Evolutionary conservation across 1,140 invertebrate species (phyloP).

Genomic region (Oedothorax gibbosus): DNA sequence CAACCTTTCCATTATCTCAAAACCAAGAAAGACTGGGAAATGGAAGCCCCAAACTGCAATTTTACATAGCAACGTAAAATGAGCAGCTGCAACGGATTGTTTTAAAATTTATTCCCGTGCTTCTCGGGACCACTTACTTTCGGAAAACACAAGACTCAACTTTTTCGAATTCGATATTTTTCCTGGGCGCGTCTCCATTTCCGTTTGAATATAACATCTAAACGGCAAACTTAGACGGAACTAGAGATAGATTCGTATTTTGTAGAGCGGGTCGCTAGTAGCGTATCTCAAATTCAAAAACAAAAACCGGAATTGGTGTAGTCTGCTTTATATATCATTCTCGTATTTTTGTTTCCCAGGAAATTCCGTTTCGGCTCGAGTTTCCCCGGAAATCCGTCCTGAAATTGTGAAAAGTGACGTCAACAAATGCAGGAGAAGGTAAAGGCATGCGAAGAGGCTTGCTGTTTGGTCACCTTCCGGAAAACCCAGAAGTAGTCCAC

Average conservation of each 20-base stretch:
- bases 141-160: conserved; percentile 59
- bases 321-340: conserved; percentile 43
- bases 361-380: conserved; percentile 60
- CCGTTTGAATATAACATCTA: conserved; percentile 61
- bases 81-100: conserved; percentile 59
- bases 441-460: conserved; percentile 6
- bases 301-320: conserved; percentile 42
- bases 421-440: conserved; percentile 30
- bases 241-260: conserved; percentile 25
- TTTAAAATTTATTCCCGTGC: conserved; percentile 60
- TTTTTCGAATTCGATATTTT: conserved; percentile 61
- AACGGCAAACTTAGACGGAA: conserved; percentile 56
- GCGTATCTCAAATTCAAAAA: conserved; percentile 42
- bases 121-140: conserved; percentile 57
- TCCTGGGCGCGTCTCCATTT: conserved; percentile 53
- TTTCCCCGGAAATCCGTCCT: conserved; percentile 56
- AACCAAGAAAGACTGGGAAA: conserved; percentile 40
- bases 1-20: background rate
- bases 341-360: conserved; percentile 54
- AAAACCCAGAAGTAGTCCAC: too few species aligned
- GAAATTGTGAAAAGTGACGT: conserved; percentile 52
- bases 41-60: conserved; percentile 41
- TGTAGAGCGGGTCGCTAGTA: background rate
- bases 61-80: conserved; percentile 60
- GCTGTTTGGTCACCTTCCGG: background rate